phyloP scores from a whole-genome alignment of 2,888 invertebrate species.

The Plagiodera versicolora region DNA sequence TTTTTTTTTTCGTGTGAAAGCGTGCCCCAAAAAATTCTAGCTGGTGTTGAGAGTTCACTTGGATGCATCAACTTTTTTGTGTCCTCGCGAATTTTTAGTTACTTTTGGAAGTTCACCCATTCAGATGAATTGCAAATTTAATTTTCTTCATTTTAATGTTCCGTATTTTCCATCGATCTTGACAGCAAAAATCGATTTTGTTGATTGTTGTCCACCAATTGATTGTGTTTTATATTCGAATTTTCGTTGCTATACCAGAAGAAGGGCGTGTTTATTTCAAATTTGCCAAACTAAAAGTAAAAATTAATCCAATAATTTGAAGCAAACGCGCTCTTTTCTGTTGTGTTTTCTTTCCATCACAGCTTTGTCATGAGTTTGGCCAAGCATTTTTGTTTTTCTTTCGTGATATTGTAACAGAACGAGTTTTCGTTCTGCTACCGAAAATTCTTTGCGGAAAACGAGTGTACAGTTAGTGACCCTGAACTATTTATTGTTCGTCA shows the following conservation, averaged over 20 bases:
- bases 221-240: neutral
- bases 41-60: too few species aligned
- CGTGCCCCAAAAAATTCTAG: neutral
- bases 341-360: slow-evolving; percentile 9
- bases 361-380: slow-evolving; percentile 24
- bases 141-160: too few species aligned
- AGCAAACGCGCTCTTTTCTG: slow-evolving; percentile 14
- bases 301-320: slow-evolving; percentile 13
- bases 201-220: neutral
- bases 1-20: neutral
- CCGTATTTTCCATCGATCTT: too few species aligned
- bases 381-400: slow-evolving; percentile 7
- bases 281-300: neutral
- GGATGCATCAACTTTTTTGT: slow-evolving; percentile 23
- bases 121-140: neutral
- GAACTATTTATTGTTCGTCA: too few species aligned
- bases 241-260: neutral
- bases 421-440: neutral
- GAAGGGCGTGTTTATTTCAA: slow-evolving; percentile 10
- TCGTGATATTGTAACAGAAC: neutral
- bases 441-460: too few species aligned
- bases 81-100: slow-evolving; percentile 14
- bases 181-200: slow-evolving; percentile 2
- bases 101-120: neutral
- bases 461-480: too few species aligned